Conservation (phyloP, 2,113 vertebrate species). For the Gnathonemus longibarbis region DNA sequence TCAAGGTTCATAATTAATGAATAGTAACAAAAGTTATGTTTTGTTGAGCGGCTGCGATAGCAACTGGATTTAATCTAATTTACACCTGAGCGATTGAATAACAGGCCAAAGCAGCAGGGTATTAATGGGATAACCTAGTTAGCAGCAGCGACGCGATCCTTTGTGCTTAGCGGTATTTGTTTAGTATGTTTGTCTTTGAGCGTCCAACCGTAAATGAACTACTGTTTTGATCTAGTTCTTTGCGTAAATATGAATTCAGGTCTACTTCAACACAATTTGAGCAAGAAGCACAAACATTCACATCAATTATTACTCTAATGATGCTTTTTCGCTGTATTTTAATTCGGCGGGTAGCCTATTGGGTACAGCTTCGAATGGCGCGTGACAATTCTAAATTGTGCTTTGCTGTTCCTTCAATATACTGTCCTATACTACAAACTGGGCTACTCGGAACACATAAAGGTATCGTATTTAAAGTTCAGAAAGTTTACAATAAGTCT, state of each 20-base stretch:
- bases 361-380: background rate
- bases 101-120: slow-evolving; percentile 43
- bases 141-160: slow-evolving; percentile 37
- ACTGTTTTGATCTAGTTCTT: slow-evolving; percentile 22
- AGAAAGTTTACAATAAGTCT: slow-evolving; percentile 19
- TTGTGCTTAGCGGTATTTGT: slow-evolving; percentile 54
- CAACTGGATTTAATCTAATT: slow-evolving; percentile 49
- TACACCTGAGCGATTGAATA: slow-evolving; percentile 49
- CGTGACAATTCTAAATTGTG: background rate
- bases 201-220: slow-evolving; percentile 44
- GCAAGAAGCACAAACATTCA: background rate
- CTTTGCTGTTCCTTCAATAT: background rate
- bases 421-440: background rate
- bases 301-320: background rate
- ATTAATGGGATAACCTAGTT: slow-evolving; percentile 56
- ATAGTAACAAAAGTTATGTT: slow-evolving; percentile 42
- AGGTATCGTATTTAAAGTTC: slow-evolving; percentile 10
- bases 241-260: slow-evolving; percentile 19
- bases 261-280: slow-evolving; percentile 1
- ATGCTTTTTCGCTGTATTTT: background rate
- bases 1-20: slow-evolving; percentile 52
- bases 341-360: background rate
- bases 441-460: background rate
- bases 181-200: slow-evolving; percentile 54
- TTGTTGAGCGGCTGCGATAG: slow-evolving; percentile 37